Base-by-base conservation (phyloP, 30 jellyfish, hydroid and myxozoan species). In the Mastigias papua region DNA sequence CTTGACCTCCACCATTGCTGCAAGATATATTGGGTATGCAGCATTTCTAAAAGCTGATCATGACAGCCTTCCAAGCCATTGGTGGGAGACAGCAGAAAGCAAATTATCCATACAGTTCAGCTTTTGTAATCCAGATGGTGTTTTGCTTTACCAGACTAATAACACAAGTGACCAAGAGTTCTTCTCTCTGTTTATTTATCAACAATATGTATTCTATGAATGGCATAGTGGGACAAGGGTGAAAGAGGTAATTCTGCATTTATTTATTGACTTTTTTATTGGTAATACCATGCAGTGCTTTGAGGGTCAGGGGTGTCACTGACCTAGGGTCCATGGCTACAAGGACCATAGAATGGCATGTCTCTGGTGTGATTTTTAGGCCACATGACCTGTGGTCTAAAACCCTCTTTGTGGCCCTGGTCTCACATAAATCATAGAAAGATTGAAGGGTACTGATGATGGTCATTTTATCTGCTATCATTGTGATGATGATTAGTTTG, bases 121-220 rank as follows among this genome's bases (percentile, higher is more conserved):
- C 69, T 65, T 85, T 66, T 85, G 94, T 76, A 85, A 85, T 64
- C 73, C 78, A 61, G 76, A 85, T 85, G 94, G 94, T 4, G 76
- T 85, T 58, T 61, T 85, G 49, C 76, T 85, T 1, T 85, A 71
- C 63, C 94, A 85, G 62, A 72, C 34, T 34, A 85, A 85, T 32
- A 51, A 27, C 10, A 34, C 94, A 22, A 73, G 60, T 19, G 29
- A 80, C 34, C 61, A 49, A 22, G 88, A 72, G 25, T 85, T 85
- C 68, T 85, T 85, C 73, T 80, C 94, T n/a, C 37, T 85, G 0
- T 85, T 85, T 48, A 35, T 85, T 35, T 85, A 65, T 61, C 77
- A 73, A 58, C 76, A 70, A 25, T 85, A 85, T 73, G 37, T 85
- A 21, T 72, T 85, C 50, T 72, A 65, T 46, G 94, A 85, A 75